Evolutionary conservation across 1,140 invertebrate species (phyloP), one percentile per base, ranked within the genome.

Genomic region (Eriosoma lanigerum): DNA sequence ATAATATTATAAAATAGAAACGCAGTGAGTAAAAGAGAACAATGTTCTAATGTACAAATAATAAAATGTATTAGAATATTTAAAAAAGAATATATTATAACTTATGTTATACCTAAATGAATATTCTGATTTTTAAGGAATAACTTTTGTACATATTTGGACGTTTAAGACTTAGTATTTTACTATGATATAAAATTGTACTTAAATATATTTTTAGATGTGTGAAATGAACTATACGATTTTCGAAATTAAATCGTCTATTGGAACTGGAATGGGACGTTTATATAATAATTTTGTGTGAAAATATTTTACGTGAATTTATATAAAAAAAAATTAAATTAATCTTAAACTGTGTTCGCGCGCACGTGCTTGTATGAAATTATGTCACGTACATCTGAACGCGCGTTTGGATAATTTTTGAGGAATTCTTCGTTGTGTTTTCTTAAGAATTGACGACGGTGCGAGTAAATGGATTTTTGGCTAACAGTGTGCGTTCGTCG

Each of bases 401-500:
- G 44, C 64, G 64, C 38, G 1, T 19, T 38, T 4, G 32, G 12
- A 32, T 26, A 38, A 48, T 48, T 68, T 68, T 17, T 38, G 8
- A 46, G 13, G 44, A 21, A 48, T 48, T 48, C 48, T 68, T 68
- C 21, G 17, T 15, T 24, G 46, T 48, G 44, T 68, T 48, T 68
- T 48, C 66, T 46, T 19, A 19, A 68, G 44, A 19, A 15, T 17
- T n/a, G 19, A 6, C n/a, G 32, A 21, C 44, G 44, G 21, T 46
- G 29, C 17, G 52, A 76, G 73, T 76, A 58, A 75, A 75, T 75
- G 72, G 72, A 56, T 75, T 76, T 44, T 56, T 5, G 19, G 15
- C n/a, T 12, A 52, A n/a, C 1, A 38, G 3, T 38, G 32, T 8
- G 32, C 32, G 32, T 8, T 3, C 32, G 32, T 38, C 32, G 32